Percentiles rank a stretch among this genome's conserved stretches.
phyloP scores from a whole-genome alignment of 2,113 vertebrate species.

The Xenopus borealis region DNA sequence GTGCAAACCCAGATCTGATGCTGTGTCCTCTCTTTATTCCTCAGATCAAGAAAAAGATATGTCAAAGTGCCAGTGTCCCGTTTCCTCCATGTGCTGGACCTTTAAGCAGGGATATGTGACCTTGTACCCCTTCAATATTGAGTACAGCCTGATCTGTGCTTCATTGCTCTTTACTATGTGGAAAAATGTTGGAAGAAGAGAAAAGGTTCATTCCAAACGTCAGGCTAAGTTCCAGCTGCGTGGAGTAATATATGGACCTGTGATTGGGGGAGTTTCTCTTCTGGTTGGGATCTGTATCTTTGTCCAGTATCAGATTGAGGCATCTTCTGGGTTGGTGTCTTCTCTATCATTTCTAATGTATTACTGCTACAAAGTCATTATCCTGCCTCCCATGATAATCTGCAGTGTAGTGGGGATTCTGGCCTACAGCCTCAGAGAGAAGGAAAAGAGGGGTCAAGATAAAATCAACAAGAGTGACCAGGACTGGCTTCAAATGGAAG shows the following conservation, averaged over 20 bases:
- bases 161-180: constrained; percentile 87
- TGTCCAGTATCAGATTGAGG: constrained; percentile 79
- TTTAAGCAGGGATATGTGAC: constrained; percentile 81
- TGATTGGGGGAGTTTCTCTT: constrained; percentile 65
- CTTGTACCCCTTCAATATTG: constrained; percentile 85
- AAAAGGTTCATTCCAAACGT: background rate
- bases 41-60: background rate
- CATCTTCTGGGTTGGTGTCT: constrained; percentile 41
- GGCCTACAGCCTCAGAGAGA: constrained; percentile 70
- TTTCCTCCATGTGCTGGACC: constrained; percentile 59
- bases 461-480: background rate
- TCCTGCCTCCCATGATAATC: constrained; percentile 76
- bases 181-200: constrained; percentile 80
- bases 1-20: too few relatives aligned
- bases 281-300: constrained; percentile 66
- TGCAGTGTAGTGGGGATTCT: constrained; percentile 63
- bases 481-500: background rate
- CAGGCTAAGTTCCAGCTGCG: constrained; percentile 60
- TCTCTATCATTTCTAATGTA: constrained; percentile 69
- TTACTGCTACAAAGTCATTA: constrained; percentile 71
- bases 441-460: constrained; percentile 35
- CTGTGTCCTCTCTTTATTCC: background rate
- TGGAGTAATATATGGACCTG: constrained; percentile 60
- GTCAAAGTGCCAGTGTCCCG: constrained; percentile 63
- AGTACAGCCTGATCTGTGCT: constrained; percentile 81